A percentile compares a stretch with the other conserved stretches of the same genome.
Evolutionary conservation across 1,140 invertebrate genomes (phyloP).

Genomic region (Sipha flava): DNA sequence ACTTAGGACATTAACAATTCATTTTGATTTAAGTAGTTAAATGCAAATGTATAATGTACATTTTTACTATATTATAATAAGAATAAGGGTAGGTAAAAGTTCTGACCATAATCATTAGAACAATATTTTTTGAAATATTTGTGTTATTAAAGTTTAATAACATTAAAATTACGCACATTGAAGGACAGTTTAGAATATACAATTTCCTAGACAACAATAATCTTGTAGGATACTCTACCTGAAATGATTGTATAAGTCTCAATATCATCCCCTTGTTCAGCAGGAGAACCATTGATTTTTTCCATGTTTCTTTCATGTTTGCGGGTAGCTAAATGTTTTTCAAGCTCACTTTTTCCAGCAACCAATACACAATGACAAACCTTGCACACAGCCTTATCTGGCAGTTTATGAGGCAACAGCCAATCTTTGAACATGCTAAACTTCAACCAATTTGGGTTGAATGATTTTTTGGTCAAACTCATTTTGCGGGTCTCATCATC

Average conservation of each 20-base stretch:
- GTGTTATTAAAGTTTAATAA: not conserved
- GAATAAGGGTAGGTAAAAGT: too few species aligned
- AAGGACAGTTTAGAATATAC: constrained; percentile 19
- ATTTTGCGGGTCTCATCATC: constrained; percentile 24
- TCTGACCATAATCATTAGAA: too few species aligned
- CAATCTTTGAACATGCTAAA: constrained; percentile 40
- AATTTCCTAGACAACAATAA: not conserved
- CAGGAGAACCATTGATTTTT: constrained; percentile 18
- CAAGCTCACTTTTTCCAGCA: constrained; percentile 41
- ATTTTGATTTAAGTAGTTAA: too few species aligned
- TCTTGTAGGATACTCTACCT: constrained; percentile 23
- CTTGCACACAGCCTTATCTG: constrained; percentile 39
- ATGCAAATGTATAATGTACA: too few species aligned
- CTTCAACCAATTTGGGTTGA: constrained; percentile 37
- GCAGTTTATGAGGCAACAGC: constrained; percentile 37
- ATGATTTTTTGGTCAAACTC: constrained; percentile 33
- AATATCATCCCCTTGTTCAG: constrained; percentile 8
- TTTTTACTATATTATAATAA: too few species aligned
- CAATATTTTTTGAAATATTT: not conserved
- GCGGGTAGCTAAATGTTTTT: constrained; percentile 41
- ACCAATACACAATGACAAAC: constrained; percentile 40
- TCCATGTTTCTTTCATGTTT: constrained; percentile 38
- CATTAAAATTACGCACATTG: not conserved
- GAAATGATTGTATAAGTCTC: constrained; percentile 10
- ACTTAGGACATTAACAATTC: too few species aligned